These are phyloP conservation scores for Drosophila bifasciata DNA, from an alignment of 1,140 invertebrate species.

Conservation along the genomic window DNA sequence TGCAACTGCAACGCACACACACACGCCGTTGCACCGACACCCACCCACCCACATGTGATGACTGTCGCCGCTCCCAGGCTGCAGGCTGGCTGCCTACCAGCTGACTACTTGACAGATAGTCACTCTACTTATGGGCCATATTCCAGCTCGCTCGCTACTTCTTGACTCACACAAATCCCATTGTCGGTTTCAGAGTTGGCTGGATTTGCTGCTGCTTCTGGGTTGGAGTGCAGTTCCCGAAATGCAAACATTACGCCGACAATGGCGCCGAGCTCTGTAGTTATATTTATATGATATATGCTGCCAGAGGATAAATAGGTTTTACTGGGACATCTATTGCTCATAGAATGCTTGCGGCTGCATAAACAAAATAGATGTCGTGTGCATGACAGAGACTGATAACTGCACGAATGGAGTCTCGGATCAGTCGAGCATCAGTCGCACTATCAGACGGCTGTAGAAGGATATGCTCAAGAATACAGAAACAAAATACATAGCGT, in stretches of 20 bases:
- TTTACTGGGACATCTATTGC: too few species aligned
- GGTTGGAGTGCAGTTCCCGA: constrained; percentile 23
- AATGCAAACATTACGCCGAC: constrained; percentile 27
- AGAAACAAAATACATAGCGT: too few species aligned
- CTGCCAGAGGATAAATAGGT: too few species aligned
- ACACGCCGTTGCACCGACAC: neutral
- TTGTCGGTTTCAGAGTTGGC: constrained; percentile 11
- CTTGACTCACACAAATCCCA: constrained; percentile 31
- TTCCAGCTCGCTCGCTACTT: neutral
- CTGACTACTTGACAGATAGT: constrained; percentile 41
- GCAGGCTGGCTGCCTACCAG: neutral
- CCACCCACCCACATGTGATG: constrained; percentile 40
- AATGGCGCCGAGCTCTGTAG: constrained; percentile 23
- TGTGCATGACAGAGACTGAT: too few species aligned
- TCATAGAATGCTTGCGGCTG: too few species aligned
- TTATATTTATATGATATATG: constrained; percentile 8
- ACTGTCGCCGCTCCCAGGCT: constrained; percentile 42
- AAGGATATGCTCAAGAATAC: too few species aligned
- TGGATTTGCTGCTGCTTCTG: constrained; percentile 4
- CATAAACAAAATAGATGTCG: too few species aligned
- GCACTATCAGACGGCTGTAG: too few species aligned
- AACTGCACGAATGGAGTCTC: too few species aligned
- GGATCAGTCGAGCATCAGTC: too few species aligned
- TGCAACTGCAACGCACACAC: neutral
- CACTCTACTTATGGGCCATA: constrained; percentile 16